These are phyloP conservation scores for Morpho helenor DNA, from an alignment of 2,888 invertebrate species.

Conservation along the genomic window DNA sequence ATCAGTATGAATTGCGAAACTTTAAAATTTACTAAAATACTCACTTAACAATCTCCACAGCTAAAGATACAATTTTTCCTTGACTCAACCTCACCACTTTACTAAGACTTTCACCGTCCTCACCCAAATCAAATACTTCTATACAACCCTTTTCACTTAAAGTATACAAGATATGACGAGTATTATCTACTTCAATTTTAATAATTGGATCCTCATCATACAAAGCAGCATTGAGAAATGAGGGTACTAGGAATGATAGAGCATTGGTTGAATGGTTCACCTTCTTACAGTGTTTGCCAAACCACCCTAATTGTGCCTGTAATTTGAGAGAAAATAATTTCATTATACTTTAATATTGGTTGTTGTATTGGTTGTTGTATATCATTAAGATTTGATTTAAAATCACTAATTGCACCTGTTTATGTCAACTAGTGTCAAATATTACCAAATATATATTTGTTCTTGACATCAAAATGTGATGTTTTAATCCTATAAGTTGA, in stretches of 20 bases:
- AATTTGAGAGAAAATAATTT: constrained; percentile 11
- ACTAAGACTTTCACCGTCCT: constrained; percentile 84
- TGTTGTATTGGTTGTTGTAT: too few species aligned
- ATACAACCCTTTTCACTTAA: constrained; percentile 93
- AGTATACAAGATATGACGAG: constrained; percentile 92
- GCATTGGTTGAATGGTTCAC: constrained; percentile 95
- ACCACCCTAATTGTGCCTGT: constrained; percentile 93
- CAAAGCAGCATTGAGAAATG: constrained; percentile 91
- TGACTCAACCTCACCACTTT: constrained; percentile 87
- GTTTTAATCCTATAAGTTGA: too few species aligned
- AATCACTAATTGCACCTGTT: too few species aligned
- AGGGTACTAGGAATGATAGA: constrained; percentile 92
- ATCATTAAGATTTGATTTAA: too few species aligned
- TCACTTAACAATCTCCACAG: constrained; percentile 90
- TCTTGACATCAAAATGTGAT: too few species aligned
- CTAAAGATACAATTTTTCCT: constrained; percentile 85
- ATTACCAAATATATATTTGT: too few species aligned
- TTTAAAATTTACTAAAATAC: constrained; percentile 29
- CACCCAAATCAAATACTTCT: constrained; percentile 93
- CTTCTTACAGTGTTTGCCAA: constrained; percentile 96
- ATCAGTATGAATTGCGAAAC: too few species aligned
- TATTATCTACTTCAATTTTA: constrained; percentile 93
- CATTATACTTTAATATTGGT: neutral
- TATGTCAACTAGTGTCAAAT: too few species aligned
- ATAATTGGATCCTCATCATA: constrained; percentile 93